phyloP scores from a whole-genome alignment of 2,113 vertebrate genomes.

The Albula glossodonta region DNA sequence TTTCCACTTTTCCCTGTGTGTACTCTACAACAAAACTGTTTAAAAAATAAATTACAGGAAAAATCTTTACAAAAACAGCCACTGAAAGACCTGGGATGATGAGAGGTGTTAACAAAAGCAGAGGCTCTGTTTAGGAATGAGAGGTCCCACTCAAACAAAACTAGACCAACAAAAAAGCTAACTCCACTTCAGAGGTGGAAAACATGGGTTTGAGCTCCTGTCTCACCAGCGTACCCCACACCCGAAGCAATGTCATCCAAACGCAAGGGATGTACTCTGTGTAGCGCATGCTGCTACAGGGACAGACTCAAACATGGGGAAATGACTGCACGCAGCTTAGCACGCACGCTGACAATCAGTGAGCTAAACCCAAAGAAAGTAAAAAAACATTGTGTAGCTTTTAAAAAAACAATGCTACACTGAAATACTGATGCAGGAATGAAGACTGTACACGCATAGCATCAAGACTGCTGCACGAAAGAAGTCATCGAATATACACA shows the following conservation, averaged over 20 bases:
- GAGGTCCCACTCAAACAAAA: background rate
- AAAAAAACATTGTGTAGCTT: slow-evolving; percentile 19
- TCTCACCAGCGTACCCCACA: background rate
- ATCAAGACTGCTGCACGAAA: slow-evolving; percentile 49
- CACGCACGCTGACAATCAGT: background rate
- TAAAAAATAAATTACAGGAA: background rate
- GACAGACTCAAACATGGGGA: background rate
- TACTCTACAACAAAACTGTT: background rate
- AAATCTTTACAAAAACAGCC: background rate
- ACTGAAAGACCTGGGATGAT: background rate
- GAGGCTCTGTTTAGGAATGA: background rate
- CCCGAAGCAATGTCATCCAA: background rate
- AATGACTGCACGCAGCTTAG: background rate
- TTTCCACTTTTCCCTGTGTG: background rate
- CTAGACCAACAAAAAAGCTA: background rate
- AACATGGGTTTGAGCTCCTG: background rate
- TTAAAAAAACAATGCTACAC: slow-evolving; percentile 12
- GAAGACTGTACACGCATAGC: slow-evolving; percentile 59
- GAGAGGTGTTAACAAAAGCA: background rate
- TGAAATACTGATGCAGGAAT: slow-evolving; percentile 21
- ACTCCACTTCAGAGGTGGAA: background rate
- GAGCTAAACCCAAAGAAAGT: slow-evolving; percentile 18
- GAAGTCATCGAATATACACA: slow-evolving; percentile 59
- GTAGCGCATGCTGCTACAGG: slow-evolving; percentile 27
- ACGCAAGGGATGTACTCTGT: background rate